Evolutionary conservation across 2,888 invertebrate species (phyloP).

Genomic region (Deroplatys truncata): DNA sequence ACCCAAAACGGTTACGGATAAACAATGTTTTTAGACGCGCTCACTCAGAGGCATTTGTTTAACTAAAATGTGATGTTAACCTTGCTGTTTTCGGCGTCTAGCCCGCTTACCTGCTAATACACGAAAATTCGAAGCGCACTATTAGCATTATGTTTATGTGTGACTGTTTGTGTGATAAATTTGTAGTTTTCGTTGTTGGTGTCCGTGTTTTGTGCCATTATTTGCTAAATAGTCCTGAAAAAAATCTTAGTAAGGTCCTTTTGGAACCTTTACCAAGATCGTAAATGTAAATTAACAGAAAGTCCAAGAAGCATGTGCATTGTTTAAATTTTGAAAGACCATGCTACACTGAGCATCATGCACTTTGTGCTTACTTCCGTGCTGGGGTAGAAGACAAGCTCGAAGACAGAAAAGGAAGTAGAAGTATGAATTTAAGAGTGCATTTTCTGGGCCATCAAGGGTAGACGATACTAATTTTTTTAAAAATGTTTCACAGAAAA

Average conservation of each 20-base stretch:
- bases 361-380: neutral
- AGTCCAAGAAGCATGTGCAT: neutral
- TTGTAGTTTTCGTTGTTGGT: neutral
- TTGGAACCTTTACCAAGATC: neutral
- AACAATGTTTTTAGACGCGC: neutral
- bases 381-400: neutral
- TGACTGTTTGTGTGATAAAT: neutral
- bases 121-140: neutral
- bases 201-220: neutral
- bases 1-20: neutral
- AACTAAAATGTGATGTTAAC: neutral
- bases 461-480: no score
- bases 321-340: neutral
- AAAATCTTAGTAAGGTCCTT: constrained; percentile 6
- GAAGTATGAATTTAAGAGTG: no score
- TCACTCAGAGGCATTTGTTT: neutral
- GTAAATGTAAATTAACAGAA: neutral
- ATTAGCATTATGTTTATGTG: neutral
- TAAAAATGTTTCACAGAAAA: no score
- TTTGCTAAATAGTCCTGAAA: constrained; percentile 8
- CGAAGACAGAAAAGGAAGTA: neutral
- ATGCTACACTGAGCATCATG: neutral
- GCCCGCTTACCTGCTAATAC: constrained; percentile 2
- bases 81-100: neutral
- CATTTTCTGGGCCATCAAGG: no score